Base-by-base conservation (phyloP, 1,140 invertebrate species). In the Drosophila erecta region DNA sequence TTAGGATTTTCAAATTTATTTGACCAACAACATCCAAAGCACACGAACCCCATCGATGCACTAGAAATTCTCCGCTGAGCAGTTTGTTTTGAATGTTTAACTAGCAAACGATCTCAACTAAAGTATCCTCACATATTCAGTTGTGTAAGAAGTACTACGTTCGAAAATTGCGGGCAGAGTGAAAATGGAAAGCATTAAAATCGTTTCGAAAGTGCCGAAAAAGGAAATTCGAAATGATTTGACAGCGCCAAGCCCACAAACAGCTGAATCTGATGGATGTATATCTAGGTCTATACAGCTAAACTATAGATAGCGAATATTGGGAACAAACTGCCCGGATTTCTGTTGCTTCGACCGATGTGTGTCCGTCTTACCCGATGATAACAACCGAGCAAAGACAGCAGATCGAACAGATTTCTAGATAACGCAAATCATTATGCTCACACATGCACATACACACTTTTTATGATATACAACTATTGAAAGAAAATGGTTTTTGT, bases 1-100 rank as follows among this genome's bases (percentile, higher is more conserved):
- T 71, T 87, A 87, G 75, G 83, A 87, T 76, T 87, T 79, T 87
- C 61, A 76, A 86, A 81, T 78, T 86, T 49, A 38, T 40, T 41
- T 37, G 20, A 55, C 22, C 7, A 66, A 43, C 15, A 49, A 7
- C 15, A 47, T 50, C 27, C 47, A 11, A 35, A 15, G 49, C 37
- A 24, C 20, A 22, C 35, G 47, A 41, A 24, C 15, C 17, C 41
- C 56, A 55, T 74, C 72, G 62, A 53, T 15, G 38, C 40, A 53
- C 53, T 30, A 67, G 41, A 64, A 43, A 35, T 62, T 74, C 27
- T 62, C 10, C 40, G 54, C 22, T 40, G 30, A 62, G 71, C 66
- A 72, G 71, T 74, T 74, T 74, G 58, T 74, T 73, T 74, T 47
- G 8, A 73, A 55, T 73, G 73, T 73, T 33, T 35, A 40, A 10